Evolutionary conservation across 2,113 vertebrate species (phyloP).

Genomic region (Nyctibius bracteatus): DNA sequence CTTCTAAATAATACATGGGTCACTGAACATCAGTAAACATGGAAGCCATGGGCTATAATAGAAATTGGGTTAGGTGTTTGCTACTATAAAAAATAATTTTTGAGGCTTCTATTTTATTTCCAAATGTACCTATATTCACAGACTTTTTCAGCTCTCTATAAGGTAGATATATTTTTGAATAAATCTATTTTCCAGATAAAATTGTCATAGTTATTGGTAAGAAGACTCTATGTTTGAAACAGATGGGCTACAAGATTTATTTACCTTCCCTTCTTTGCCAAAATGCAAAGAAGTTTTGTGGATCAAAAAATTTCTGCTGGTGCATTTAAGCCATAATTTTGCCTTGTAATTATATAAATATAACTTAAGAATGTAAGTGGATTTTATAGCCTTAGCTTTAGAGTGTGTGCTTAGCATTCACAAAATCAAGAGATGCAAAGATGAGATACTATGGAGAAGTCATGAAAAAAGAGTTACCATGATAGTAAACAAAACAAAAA

Average conservation of each 20-base stretch:
- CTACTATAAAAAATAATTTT: background rate
- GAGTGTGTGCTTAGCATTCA: background rate
- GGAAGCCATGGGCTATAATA: background rate
- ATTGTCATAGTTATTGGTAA: background rate
- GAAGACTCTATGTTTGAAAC: background rate
- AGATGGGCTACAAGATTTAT: background rate
- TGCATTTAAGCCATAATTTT: background rate
- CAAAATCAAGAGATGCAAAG: background rate
- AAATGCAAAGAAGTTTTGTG: background rate
- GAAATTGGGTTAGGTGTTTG: background rate
- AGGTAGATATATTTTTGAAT: background rate
- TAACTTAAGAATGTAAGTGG: background rate
- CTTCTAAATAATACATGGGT: background rate
- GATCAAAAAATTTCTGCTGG: background rate
- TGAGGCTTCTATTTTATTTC: background rate
- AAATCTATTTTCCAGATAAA: background rate
- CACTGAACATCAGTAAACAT: background rate
- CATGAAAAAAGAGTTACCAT: background rate
- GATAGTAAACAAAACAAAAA: background rate
- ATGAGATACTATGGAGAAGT: background rate
- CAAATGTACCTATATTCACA: background rate
- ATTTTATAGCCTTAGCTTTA: background rate
- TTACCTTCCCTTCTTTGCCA: background rate
- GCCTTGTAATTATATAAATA: background rate
- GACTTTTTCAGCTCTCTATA: background rate